Base-by-base conservation (phyloP, 2,797 vertebrate genomes). In the Malurus leucopterus region DNA sequence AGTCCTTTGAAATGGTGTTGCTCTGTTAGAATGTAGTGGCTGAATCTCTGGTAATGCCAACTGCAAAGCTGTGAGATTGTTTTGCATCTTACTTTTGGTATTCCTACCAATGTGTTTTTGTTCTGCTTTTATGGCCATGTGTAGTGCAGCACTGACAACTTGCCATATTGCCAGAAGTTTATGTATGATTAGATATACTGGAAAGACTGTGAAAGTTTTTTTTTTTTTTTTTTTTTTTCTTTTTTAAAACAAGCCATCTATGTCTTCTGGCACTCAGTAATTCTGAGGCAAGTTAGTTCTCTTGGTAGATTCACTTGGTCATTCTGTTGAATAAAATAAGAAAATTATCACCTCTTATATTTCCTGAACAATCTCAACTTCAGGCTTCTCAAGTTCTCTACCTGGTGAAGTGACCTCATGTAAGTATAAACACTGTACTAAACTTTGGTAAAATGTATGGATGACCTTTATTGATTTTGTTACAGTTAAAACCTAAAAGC, bases 361-460 rank as follows among this genome's bases (percentile, higher is more conserved):
- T 89, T 83, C n/a, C 32, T 70, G 67, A 80, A 87, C 77, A 83
- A 59, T 38, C 32, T 76, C 13, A 34, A 3, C 44, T 86, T 51
- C 11, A n/a, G 2, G 3, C 32, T 65, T 69, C 12, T 29, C 41
- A 26, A 3, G 24, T 83, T 57, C 24, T 76, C 22, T 92, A 20
- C 24, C 14, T 47, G 15, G 32, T 81, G 11, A 69, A 83, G 43
- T 40, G 17, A 63, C 17, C 14, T 79, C 54, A 26, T 8, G 3
- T 74, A 55, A 83, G 49, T 30, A 34, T 30, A 78, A 70, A 57
- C 30, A 32, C 38, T 49, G 12, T 53, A 26, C 54, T 74, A 24
- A 32, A 27, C 20, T 63, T 79, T 19, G 8, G n/a, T 38, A 27
- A 43, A 80, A 49, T 24, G 5, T 11, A 0, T 62, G 13, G 49